A percentile compares a stretch with the other conserved stretches of the same genome.
phyloP scores from a whole-genome alignment of 2,888 invertebrate species.

The Rosalia funebris region DNA sequence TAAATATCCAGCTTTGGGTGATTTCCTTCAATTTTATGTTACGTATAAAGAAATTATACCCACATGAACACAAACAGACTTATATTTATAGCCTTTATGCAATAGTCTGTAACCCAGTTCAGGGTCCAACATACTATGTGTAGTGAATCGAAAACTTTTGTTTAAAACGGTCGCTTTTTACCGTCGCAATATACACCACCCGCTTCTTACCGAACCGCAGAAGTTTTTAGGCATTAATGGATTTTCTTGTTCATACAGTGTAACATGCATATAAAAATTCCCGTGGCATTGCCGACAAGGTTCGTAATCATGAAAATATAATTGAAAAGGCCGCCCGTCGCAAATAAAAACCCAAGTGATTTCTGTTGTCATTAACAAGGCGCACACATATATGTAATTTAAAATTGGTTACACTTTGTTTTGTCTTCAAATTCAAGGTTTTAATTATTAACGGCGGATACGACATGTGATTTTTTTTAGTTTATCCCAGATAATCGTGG shows the following conservation, averaged over 20 bases:
- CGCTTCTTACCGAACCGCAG: conserved; percentile 7
- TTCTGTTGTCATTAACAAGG: conserved; percentile 22
- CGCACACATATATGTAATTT: conserved; percentile 22
- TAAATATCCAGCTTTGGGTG: too few relatives aligned
- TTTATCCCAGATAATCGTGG: too few relatives aligned
- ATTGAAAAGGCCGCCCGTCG: conserved; percentile 20
- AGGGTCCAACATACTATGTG: not conserved
- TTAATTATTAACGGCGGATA: conserved; percentile 16
- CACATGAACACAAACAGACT: too few relatives aligned
- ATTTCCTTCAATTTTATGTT: too few relatives aligned
- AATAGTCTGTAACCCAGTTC: not conserved
- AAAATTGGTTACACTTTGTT: conserved; percentile 14
- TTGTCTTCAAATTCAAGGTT: conserved; percentile 20
- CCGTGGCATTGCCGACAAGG: conserved; percentile 21
- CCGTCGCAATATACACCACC: conserved; percentile 4
- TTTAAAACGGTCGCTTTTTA: not conserved
- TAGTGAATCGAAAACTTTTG: not conserved
- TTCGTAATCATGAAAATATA: conserved; percentile 21
- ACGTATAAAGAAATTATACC: too few relatives aligned
- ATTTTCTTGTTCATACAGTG: conserved; percentile 24
- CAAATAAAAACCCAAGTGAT: conserved; percentile 19
- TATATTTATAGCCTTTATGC: too few relatives aligned
- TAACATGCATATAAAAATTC: conserved; percentile 15
- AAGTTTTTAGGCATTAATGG: conserved; percentile 20
- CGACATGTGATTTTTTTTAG: conserved; percentile 6